These are phyloP conservation scores for Arenicola marina DNA, from an alignment of 2,888 invertebrate species.

Conservation along the genomic window DNA sequence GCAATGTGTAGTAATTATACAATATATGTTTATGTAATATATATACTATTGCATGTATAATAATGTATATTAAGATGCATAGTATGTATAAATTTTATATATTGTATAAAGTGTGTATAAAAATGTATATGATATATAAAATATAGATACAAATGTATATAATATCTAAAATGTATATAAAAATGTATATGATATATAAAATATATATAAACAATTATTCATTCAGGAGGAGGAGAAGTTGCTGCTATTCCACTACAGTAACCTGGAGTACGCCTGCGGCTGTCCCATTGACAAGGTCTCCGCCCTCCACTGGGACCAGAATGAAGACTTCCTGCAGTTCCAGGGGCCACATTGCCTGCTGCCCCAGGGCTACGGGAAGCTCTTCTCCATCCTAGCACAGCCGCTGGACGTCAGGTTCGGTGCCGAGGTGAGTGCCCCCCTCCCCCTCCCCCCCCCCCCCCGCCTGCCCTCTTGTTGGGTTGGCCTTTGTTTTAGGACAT, in stretches of 20 bases:
- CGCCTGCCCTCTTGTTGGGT: no score
- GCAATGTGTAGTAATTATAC: no score
- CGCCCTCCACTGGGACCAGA: slow-evolving; percentile 63
- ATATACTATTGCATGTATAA: no score
- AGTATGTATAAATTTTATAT: no score
- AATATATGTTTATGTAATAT: no score
- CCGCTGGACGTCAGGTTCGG: slow-evolving; percentile 56
- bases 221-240: slow-evolving; percentile 58
- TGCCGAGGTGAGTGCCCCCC: slow-evolving; percentile 44
- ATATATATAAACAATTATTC: background rate
- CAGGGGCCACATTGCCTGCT: slow-evolving; percentile 61
- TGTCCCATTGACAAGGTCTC: slow-evolving; percentile 57
- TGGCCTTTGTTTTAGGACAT: no score
- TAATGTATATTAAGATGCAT: no score
- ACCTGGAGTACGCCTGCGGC: slow-evolving; percentile 64
- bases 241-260: slow-evolving; percentile 62
- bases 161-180: no score
- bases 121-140: no score
- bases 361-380: slow-evolving; percentile 53
- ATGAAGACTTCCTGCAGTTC: slow-evolving; percentile 63
- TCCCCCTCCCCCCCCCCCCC: no score
- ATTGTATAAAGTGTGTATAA: no score
- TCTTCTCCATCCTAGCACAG: slow-evolving; percentile 55
- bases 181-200: background rate
- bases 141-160: background rate